phyloP scores from a whole-genome alignment of 2,113 vertebrate species.

The Xerus inauris region DNA sequence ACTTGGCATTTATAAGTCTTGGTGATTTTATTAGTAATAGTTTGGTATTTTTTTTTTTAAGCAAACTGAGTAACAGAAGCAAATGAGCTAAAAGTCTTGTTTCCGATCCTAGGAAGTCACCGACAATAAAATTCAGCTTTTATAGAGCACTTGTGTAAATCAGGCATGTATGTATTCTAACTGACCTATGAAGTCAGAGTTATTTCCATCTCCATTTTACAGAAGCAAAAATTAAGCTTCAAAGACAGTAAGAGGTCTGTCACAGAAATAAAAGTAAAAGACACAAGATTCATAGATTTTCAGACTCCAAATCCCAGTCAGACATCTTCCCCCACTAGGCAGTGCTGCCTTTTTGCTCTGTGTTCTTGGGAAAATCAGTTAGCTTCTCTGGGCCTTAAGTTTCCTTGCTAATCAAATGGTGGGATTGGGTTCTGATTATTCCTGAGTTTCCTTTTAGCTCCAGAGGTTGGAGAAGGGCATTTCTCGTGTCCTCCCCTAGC shows the following conservation, averaged over 20 bases:
- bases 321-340: neutral
- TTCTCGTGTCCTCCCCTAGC: neutral
- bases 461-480: constrained; percentile 30
- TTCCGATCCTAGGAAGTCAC: neutral
- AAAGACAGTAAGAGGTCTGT: neutral
- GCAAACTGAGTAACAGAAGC: neutral
- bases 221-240: neutral
- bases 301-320: neutral
- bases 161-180: neutral
- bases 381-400: neutral
- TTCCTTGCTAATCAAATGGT: constrained; percentile 9
- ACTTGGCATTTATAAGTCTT: neutral
- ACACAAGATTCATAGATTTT: neutral
- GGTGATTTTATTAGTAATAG: neutral
- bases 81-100: neutral
- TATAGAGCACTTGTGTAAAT: neutral
- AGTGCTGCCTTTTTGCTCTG: neutral
- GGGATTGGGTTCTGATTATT: neutral
- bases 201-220: neutral
- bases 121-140: neutral
- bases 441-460: neutral
- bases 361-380: neutral
- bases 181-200: neutral
- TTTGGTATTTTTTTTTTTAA: neutral
- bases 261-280: neutral